Evolutionary conservation across 2,888 invertebrate species (phyloP), one percentile per base, ranked within the genome.

Genomic region (Deladenus siricidicola): DNA sequence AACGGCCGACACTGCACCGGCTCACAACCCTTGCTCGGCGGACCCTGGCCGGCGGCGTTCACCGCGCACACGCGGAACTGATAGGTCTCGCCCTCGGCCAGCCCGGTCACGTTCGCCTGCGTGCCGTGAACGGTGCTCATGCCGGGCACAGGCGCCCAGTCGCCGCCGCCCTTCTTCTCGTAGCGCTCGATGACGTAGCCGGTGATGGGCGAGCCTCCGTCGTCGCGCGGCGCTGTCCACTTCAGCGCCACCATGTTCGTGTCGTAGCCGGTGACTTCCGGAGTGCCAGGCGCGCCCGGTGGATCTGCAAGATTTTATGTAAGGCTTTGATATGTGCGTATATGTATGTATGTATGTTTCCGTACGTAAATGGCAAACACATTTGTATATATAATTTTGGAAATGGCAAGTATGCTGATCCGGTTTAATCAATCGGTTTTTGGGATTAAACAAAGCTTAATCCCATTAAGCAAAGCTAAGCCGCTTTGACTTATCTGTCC

Each of bases 201-300:
- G 24, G 68, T 88, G 64, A 93, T 85, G 0, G 92, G 91, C 49
- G 90, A 86, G 17, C 93, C 93, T 63, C 92, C 92, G 79, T 93
- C 89, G 52, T 86, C 88, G 79, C 87, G 87, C 0, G 80, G 79
- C 79, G 90, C 88, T 79, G 87, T 87, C 93, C 93, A 93, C 82
- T 87, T 86, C 74, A 93, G 85, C 80, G 91, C 90, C 65, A 92
- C 90, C 80, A 88, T 88, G 82, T 92, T 90, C 78, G 87, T 89
- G 81, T 92, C 92, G 89, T 91, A 93, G 80, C 92, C 92, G 48
- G 88, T 86, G 47, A 89, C 85, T 77, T 91, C 91, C 3, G 92
- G 92, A 56, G 87, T 87, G 47, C 90, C 89, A 66, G 92, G 90
- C 70, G 89, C 86, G 68, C 89, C 91, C 70, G 93, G 92, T 80